Percentiles rank a stretch among this genome's conserved stretches.
Conservation (phyloP, 2,888 invertebrate species). For the Seira ritae region DNA sequence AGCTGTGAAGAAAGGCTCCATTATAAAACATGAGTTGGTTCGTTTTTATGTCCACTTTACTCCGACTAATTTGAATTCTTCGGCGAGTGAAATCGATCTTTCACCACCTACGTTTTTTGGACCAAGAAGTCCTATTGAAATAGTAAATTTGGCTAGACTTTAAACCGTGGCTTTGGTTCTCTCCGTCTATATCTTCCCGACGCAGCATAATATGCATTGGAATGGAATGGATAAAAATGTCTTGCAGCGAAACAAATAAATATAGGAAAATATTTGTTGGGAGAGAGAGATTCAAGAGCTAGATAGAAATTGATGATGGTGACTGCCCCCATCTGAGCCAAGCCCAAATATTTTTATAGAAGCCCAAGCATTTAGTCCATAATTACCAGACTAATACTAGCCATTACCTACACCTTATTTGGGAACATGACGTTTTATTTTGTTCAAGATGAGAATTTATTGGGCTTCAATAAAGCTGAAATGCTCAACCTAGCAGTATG, state of each 20-base stretch:
- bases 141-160: too few species aligned
- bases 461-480: neutral
- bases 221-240: slow-evolving; percentile 16
- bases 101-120: slow-evolving; percentile 57
- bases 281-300: neutral
- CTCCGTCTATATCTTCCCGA: too few species aligned
- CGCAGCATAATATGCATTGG: too few species aligned
- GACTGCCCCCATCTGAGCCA: slow-evolving; percentile 56
- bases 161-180: too few species aligned
- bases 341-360: slow-evolving; percentile 63
- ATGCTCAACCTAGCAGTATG: too few species aligned
- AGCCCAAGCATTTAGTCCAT: slow-evolving; percentile 54
- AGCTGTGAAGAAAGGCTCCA: too few species aligned
- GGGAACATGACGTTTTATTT: slow-evolving; percentile 35
- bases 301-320: slow-evolving; percentile 21
- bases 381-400: slow-evolving; percentile 55
- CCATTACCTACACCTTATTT: slow-evolving; percentile 52
- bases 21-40: too few species aligned
- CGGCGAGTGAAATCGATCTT: slow-evolving; percentile 57
- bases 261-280: slow-evolving; percentile 36
- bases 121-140: too few species aligned
- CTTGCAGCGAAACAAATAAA: slow-evolving; percentile 35
- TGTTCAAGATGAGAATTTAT: slow-evolving; percentile 39
- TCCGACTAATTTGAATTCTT: too few species aligned
- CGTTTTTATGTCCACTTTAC: too few species aligned